Base-by-base conservation (phyloP, 53 echinoderm and acorn worm species). In the Henricia sp. region DNA sequence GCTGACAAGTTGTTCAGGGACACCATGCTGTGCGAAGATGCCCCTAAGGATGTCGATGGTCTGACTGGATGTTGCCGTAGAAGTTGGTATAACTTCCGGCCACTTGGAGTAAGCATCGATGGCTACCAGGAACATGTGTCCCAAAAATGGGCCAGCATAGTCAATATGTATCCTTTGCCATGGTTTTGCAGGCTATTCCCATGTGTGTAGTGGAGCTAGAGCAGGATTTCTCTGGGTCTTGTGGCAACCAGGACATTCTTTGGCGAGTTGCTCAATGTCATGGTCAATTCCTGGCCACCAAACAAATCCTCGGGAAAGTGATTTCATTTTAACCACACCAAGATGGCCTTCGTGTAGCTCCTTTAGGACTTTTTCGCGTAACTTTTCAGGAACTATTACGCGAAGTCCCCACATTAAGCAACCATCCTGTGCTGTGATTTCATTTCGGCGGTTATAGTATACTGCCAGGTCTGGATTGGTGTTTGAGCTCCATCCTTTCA, bases 261-360 rank as follows among this genome's bases (percentile, higher is more conserved):
- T 85, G 63, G 86, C 86, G 48, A 85, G 12, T 54, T 52, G 35
- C 35, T 89, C 89, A 19, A 89, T 89, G 38, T 89, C 84, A 46
- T 52, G 34, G 50, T 89, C 84, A 42, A 89, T 41, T 54, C 84
- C 62, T 8, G 89, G 68, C 89, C 89, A 89, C 89, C 89, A 89
- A 29, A 72, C 74, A 50, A 62, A 72, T 25, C 63, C 52, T 56
- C 77, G 43, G n/a, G 72, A 60, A 28, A 88, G 50, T 2, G 82
- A 59, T 68, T 86, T 91, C 90, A 90, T 86, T 28, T 85, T 86
- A 16, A 86, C 63, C 19, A 90, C 50, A 19, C 90, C 90, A 1
- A 85, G 67, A 46, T 90, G 85, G 20, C 90, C 78, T 42, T 90
- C 86, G 63, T 90, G 86, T 29, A 86, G 67, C 58, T 90, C 90